Evolutionary conservation across 2,113 vertebrate genomes (phyloP).

Genomic region (Vidua chalybeata): DNA sequence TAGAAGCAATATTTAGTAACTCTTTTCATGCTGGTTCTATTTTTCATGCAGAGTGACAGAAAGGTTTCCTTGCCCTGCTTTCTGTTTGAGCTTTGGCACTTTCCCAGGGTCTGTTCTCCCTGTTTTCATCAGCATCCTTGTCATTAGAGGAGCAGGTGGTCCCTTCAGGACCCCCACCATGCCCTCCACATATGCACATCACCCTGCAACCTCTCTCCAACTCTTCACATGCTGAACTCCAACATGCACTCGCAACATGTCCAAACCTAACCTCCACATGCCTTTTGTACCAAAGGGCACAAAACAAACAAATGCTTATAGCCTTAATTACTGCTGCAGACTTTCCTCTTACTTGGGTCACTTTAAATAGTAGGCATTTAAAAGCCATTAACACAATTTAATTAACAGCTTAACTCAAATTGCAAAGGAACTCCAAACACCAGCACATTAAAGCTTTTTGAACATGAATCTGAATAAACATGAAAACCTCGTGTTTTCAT

Average conservation of each 20-base stretch:
- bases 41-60: background rate
- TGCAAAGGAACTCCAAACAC: background rate
- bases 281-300: background rate
- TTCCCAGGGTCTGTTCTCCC: background rate
- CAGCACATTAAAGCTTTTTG: background rate
- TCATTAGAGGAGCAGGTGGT: background rate
- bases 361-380: background rate
- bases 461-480: background rate
- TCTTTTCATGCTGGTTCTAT: background rate
- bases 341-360: background rate
- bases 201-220: background rate
- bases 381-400: slow-evolving; percentile 9
- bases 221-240: background rate
- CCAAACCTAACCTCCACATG: background rate
- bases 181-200: background rate
- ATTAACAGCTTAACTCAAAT: slow-evolving; percentile 26
- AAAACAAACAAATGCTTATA: background rate
- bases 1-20: background rate
- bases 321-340: background rate
- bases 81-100: background rate
- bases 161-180: background rate
- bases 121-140: background rate
- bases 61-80: background rate
- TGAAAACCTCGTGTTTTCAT: background rate
- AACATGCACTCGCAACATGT: background rate